Evolutionary conservation across 2,797 vertebrate species (phyloP), one percentile per base, ranked within the genome.

Genomic region (Psittacula derbiana): DNA sequence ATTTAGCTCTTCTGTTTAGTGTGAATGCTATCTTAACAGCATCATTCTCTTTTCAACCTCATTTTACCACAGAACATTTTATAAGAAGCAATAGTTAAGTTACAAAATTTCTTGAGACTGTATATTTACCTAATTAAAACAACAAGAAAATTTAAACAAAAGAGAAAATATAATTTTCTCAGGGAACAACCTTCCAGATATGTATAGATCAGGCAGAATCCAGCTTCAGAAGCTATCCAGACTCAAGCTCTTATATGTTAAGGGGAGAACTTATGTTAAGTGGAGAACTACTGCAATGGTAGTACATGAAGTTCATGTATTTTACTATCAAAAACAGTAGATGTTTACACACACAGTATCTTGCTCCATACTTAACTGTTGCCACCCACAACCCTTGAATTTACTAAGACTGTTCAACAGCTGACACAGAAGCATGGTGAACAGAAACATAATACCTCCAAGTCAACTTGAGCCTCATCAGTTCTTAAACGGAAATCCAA

Each of bases 381-480:
- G 40, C 24, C 17, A 89, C 19, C 7, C 55, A 86, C 17, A 73
- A 43, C 4, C 4, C 30, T 16, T 62, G 38, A 80, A 86, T 62
- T 75, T 20, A 75, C 2, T 40, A 69, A 69, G 52, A 49, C 18
- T 50, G 30, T 79, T 65, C 33, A 90, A 66, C 46, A 81, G 73
- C 43, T 86, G 61, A 61, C 47, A 93, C 4, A 65, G 6, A 88
- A 83, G 14, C 18, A 55, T 20, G 8, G 11, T 40, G 69, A 87
- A 80, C 14, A 87, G 67, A 94, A 67, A 83, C 15, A 12, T 16
- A 87, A 33, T 38, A 89, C 50, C 82, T 89, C 25, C 18, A 67
- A 74, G 46, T 46, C 28, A 88, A 28, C 13, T 28, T 24, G 3
- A 88, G 25, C 28, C 36, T 69, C 46, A 43, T 30, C 43, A 79